A percentile compares a stretch with the other conserved stretches of the same genome.
These are phyloP conservation scores for Clytia hemisphaerica DNA, from an alignment of 30 jellyfish, hydroid and myxozoan genomes.

Conservation along the genomic window DNA sequence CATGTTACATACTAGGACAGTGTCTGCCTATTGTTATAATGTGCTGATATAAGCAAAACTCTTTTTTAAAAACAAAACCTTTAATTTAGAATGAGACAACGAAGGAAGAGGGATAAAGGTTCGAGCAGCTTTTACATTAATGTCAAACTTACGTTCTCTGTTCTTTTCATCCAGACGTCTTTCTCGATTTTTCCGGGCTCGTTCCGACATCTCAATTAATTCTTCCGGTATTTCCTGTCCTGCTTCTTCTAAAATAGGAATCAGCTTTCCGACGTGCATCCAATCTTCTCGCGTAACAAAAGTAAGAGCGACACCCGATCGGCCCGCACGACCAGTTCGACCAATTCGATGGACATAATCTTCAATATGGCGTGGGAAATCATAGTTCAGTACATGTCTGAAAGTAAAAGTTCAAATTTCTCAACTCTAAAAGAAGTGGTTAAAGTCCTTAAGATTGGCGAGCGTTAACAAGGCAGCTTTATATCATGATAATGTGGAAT, in stretches of 20 bases:
- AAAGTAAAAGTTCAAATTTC: too few species aligned
- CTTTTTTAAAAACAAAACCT: not conserved
- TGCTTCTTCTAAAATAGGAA: conserved; percentile 86
- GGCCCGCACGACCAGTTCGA: conserved; percentile 99
- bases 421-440: too few species aligned
- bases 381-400: conserved; percentile 86
- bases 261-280: conserved; percentile 81
- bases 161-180: conserved; percentile 44
- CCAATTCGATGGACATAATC: conserved; percentile 98
- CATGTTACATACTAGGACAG: too few species aligned
- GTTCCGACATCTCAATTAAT: conserved; percentile 76
- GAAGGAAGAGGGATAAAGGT: not conserved
- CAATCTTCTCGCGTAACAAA: conserved; percentile 93
- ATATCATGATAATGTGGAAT: not conserved
- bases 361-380: conserved; percentile 92
- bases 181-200: conserved; percentile 51
- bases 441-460: too few species aligned
- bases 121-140: not conserved
- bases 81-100: not conserved
- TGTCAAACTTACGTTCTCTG: not conserved
- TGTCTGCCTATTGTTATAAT: too few species aligned
- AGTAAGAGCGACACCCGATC: conserved; percentile 93
- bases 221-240: conserved; percentile 94
- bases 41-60: not conserved
- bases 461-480: not conserved